A percentile compares a stretch with the other conserved stretches of the same genome.
Evolutionary conservation across 92 coral and sea anemone genomes (phyloP).

Genomic region (Zoanthus solanderi): DNA sequence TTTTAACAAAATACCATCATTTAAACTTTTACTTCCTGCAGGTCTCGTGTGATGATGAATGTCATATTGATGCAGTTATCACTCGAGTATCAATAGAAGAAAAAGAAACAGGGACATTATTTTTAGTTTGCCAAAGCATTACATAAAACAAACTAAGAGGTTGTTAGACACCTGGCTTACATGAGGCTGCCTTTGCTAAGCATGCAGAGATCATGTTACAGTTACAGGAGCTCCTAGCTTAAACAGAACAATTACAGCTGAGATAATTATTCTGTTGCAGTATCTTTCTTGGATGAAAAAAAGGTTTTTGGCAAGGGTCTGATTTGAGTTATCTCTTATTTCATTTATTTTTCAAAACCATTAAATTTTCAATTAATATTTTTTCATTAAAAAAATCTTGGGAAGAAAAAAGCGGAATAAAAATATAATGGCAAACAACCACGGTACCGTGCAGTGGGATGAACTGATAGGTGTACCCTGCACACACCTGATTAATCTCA

Average conservation of each 20-base stretch:
- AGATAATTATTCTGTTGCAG: background rate
- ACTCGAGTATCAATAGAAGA: slow-evolving; percentile 78
- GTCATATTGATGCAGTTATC: slow-evolving; percentile 77
- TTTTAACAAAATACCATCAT: background rate
- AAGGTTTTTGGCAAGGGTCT: too few relatives aligned
- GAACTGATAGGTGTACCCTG: too few relatives aligned
- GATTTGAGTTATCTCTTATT: too few relatives aligned
- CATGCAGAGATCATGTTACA: background rate
- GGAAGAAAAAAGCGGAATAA: too few relatives aligned
- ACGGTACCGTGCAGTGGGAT: too few relatives aligned
- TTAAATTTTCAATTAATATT: too few relatives aligned
- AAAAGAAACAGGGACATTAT: slow-evolving; percentile 51
- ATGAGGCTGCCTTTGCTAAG: background rate
- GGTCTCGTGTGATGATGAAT: slow-evolving; percentile 89
- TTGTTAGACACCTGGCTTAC: slow-evolving; percentile 36
- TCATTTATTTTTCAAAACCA: too few relatives aligned
- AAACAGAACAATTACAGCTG: too few relatives aligned
- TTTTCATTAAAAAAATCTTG: too few relatives aligned
- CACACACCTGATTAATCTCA: slow-evolving; percentile 94
- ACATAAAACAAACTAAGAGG: slow-evolving; percentile 79
- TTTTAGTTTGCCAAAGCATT: slow-evolving; percentile 61
- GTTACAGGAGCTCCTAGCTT: too few relatives aligned
- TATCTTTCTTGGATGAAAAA: too few relatives aligned
- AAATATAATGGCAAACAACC: too few relatives aligned
- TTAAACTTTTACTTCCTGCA: slow-evolving; percentile 17